These are phyloP conservation scores for Zaprionus tsacasi DNA, from an alignment of 1,140 invertebrate genomes.

Conservation along the genomic window DNA sequence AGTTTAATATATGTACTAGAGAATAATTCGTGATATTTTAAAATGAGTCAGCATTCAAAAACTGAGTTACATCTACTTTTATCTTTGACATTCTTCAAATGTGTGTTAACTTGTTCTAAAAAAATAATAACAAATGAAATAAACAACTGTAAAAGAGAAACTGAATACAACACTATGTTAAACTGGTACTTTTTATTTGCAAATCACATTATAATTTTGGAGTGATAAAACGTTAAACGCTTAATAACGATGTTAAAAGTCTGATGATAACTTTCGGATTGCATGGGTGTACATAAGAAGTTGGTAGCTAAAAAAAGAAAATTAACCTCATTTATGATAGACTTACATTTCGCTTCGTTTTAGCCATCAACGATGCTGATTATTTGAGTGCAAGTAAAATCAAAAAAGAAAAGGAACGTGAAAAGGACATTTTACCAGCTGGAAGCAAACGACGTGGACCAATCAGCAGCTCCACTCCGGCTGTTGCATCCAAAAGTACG, in stretches of 20 bases:
- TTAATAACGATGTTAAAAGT: conserved; percentile 10
- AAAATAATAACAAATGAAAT: conserved; percentile 25
- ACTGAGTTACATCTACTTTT: conserved; percentile 38
- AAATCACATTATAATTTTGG: conserved; percentile 53
- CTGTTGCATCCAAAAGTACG: conserved; percentile 32
- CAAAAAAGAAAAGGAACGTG: conserved; percentile 75
- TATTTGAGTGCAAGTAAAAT: conserved; percentile 59
- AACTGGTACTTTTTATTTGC: conserved; percentile 64
- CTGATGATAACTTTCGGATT: not conserved
- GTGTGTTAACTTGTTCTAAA: conserved; percentile 52
- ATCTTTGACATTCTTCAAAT: conserved; percentile 46
- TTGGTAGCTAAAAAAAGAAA: not conserved
- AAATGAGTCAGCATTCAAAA: conserved; percentile 42
- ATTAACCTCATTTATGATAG: not conserved
- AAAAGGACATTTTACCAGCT: conserved; percentile 48
- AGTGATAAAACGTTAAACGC: conserved; percentile 58
- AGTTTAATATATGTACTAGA: conserved; percentile 10
- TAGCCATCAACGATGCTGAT: conserved; percentile 78
- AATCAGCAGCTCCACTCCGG: conserved; percentile 45
- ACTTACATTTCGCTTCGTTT: conserved; percentile 10
- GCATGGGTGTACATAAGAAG: not conserved
- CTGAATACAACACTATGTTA: conserved; percentile 47
- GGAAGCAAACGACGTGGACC: conserved; percentile 58
- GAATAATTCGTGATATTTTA: conserved; percentile 31
- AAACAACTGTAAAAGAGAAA: conserved; percentile 47